Evolutionary conservation across 2,888 invertebrate genomes (phyloP).

Genomic region (Yponomeuta evonymella): DNA sequence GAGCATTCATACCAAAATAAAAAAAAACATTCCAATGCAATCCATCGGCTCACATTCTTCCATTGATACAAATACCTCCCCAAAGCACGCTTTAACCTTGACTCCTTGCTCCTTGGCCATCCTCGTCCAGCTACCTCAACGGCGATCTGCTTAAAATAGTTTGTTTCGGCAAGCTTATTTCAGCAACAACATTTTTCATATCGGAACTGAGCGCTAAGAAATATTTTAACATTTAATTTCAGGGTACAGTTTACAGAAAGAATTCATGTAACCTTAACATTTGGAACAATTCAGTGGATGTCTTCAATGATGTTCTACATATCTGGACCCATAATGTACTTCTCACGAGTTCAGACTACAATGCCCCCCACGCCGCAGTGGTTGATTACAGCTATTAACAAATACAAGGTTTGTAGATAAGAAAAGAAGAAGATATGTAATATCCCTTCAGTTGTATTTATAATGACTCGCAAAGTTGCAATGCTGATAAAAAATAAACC

Average conservation of each 20-base stretch:
- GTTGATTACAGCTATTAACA: slow-evolving; percentile 37
- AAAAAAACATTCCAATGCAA: background rate
- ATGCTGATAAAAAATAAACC: no score
- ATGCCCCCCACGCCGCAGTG: slow-evolving; percentile 31
- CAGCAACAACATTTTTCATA: no score
- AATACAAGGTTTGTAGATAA: slow-evolving; percentile 35
- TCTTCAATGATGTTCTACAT: slow-evolving; percentile 38
- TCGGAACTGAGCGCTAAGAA: no score
- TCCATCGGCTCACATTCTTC: background rate
- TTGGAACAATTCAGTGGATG: slow-evolving; percentile 45
- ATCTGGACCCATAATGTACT: slow-evolving; percentile 33
- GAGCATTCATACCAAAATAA: slow-evolving; percentile 19
- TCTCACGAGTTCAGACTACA: slow-evolving; percentile 39
- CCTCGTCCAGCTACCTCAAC: no score
- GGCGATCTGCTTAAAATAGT: no score
- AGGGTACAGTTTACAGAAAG: slow-evolving; percentile 32
- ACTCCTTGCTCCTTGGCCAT: no score
- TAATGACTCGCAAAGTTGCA: no score
- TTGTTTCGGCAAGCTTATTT: no score
- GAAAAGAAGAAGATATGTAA: background rate
- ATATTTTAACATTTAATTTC: slow-evolving; percentile 6
- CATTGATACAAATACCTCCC: no score
- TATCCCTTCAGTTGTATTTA: no score
- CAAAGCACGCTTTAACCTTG: no score
- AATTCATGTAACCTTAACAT: slow-evolving; percentile 28